Evolutionary conservation across 2,888 invertebrate genomes (phyloP), one percentile per base, ranked within the genome.

Genomic region (Druceiella hillmani): DNA sequence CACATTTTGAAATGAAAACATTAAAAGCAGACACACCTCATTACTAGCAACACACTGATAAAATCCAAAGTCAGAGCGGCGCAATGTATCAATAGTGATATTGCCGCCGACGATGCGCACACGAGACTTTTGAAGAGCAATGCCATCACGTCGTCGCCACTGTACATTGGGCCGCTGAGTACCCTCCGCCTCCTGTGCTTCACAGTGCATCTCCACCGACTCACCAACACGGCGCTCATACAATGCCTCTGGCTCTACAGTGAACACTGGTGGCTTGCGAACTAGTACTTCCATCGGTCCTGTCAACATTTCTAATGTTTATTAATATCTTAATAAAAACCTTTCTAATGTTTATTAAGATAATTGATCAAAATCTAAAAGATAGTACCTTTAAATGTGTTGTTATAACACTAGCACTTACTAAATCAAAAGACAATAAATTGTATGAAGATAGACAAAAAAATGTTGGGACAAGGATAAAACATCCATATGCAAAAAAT

Each of bases 41-140:
- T 95, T 97, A 45, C 86, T 83, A 14, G 91, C 93, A 51, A 94
- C 87, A 67, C 97, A 97, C 66, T 97, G 93, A 64, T 95, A 97
- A 59, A 84, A 87, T 30, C 94, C 95, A 63, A 94, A 92, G 72
- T 95, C 95, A 45, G 87, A 82, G 29, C 92, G 78, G 6, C 87
- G 76, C 51, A 95, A 74, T 52, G 84, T 83, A 55, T 88, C 88
- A 49, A 95, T 88, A 47, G 93, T 93, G 54, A 95, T 80, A 70
- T 94, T 94, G 5, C 95, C 94, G 31, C 86, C 88, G 40, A 80
- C 72, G 38, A 85, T 76, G 53, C 86, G 82, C 25, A 83, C 83
- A 5, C 91, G 78, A 58, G 77, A 84, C 55, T 86, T 83, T 58
- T 89, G 90, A 54, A 92, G 73, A 45, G 86, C 81, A 37, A 81